A percentile compares a stretch with the other conserved stretches of the same genome.
These are phyloP conservation scores for Ylistrum balloti DNA, from an alignment of 1,140 invertebrate genomes.

Conservation along the genomic window DNA sequence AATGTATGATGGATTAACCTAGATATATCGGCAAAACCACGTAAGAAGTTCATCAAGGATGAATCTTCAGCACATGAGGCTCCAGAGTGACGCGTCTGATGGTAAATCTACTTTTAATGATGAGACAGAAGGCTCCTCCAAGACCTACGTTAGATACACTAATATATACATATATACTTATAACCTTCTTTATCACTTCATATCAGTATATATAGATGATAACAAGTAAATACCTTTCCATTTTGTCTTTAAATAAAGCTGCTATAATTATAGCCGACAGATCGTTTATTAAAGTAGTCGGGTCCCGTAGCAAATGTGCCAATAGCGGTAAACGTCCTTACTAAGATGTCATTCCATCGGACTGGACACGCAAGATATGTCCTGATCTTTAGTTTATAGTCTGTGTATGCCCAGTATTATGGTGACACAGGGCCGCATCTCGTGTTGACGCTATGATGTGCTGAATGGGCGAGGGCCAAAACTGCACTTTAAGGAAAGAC, in stretches of 20 bases:
- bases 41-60: neutral
- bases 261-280: too few species aligned
- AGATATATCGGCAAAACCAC: too few species aligned
- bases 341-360: neutral
- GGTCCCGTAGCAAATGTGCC: neutral
- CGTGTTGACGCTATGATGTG: conserved; percentile 20
- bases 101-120: neutral
- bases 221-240: neutral
- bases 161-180: too few species aligned
- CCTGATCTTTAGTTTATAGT: neutral
- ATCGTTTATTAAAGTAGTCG: too few species aligned
- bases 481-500: conserved; percentile 31
- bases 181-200: neutral
- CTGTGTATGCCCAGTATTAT: neutral
- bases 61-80: neutral
- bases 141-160: too few species aligned
- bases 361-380: neutral
- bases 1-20: too few species aligned
- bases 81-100: neutral
- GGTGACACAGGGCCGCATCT: neutral
- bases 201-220: too few species aligned
- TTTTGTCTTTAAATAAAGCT: neutral
- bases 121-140: neutral
- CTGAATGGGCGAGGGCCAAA: conserved; percentile 28
- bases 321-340: neutral